Percentiles rank a stretch among this genome's conserved stretches.
Evolutionary conservation across 2,113 vertebrate species (phyloP).

Genomic region (Toxotes jaculatrix): DNA sequence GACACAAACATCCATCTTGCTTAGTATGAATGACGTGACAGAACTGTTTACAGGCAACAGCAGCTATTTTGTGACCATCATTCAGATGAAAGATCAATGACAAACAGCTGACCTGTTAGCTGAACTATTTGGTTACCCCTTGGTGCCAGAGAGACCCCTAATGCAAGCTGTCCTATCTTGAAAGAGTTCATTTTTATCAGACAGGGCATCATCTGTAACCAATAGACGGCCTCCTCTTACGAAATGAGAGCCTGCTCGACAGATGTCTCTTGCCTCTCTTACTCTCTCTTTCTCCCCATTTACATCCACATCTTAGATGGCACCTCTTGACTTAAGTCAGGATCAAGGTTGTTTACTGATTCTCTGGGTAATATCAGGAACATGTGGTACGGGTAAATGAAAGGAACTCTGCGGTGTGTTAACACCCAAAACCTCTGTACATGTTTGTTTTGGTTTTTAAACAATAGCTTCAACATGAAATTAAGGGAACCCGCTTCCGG

Average conservation of each 20-base stretch:
- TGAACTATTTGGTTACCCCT: slow-evolving; percentile 65
- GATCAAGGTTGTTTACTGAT: slow-evolving; percentile 80
- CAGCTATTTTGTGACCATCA: slow-evolving; percentile 60
- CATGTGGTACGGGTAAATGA: slow-evolving; percentile 76
- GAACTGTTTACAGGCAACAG: slow-evolving; percentile 49
- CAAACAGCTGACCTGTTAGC: slow-evolving; percentile 72
- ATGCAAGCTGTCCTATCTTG: slow-evolving; percentile 79
- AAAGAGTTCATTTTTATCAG: slow-evolving; percentile 82
- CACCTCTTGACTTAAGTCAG: slow-evolving; percentile 78
- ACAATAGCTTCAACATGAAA: slow-evolving; percentile 72
- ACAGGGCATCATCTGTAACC: slow-evolving; percentile 86
- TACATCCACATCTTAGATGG: slow-evolving; percentile 81
- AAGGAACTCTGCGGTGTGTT: slow-evolving; percentile 66
- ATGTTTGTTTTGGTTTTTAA: slow-evolving; percentile 74
- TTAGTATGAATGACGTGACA: slow-evolving; percentile 55
- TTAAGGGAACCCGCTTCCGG: slow-evolving; percentile 65
- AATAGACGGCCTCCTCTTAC: slow-evolving; percentile 80
- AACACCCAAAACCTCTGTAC: slow-evolving; percentile 65
- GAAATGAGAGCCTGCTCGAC: slow-evolving; percentile 84
- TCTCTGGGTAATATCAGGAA: slow-evolving; percentile 71
- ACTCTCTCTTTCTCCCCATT: slow-evolving; percentile 71
- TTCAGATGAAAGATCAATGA: slow-evolving; percentile 63
- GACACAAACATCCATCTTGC: slow-evolving; percentile 51
- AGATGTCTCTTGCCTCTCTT: slow-evolving; percentile 83
- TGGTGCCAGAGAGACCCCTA: slow-evolving; percentile 71